Percentiles rank a stretch among this genome's conserved stretches.
These are phyloP conservation scores for Dicycla oo DNA, from an alignment of 2,888 invertebrate genomes.

Conservation along the genomic window DNA sequence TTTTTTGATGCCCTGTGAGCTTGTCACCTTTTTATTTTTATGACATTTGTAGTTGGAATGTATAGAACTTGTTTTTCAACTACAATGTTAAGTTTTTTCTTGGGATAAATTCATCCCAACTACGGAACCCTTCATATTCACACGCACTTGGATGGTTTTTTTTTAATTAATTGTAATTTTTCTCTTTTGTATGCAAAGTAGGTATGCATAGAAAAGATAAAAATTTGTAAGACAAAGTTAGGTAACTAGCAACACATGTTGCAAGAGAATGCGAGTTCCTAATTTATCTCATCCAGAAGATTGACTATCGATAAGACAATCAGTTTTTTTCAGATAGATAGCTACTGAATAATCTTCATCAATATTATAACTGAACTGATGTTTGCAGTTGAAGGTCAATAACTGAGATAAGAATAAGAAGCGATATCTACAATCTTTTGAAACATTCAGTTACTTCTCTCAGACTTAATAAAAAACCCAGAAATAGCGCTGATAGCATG, in stretches of 20 bases:
- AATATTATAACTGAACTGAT: background rate
- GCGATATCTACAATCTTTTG: background rate
- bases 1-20: no score
- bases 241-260: background rate
- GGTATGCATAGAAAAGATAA: no score
- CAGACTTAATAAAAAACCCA: no score
- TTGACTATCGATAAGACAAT: background rate
- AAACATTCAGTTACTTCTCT: background rate
- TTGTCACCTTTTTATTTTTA: no score
- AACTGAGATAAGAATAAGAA: constrained; percentile 1
- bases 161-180: background rate
- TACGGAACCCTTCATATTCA: no score
- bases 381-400: constrained; percentile 10
- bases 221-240: no score
- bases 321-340: background rate
- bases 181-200: background rate
- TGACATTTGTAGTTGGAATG: no score
- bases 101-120: no score
- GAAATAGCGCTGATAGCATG: no score
- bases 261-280: background rate
- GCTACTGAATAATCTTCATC: background rate
- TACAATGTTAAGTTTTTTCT: no score
- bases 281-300: constrained; percentile 4
- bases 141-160: no score
- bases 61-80: no score